Evolutionary conservation across 2,113 vertebrate species (phyloP).

Genomic region (Colius striatus): DNA sequence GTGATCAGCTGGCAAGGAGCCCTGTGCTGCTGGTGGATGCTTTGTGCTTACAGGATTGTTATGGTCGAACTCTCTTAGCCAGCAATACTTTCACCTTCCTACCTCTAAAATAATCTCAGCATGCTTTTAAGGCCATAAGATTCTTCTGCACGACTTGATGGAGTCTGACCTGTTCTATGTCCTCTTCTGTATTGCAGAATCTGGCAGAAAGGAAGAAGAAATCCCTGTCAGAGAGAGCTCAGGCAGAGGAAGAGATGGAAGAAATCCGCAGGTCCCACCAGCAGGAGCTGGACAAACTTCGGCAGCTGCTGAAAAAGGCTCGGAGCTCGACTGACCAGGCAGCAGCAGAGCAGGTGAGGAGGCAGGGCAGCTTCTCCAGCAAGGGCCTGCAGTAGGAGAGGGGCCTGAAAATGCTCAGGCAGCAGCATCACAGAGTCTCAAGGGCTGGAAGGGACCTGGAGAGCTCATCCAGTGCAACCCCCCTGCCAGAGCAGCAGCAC

Average conservation of each 20-base stretch:
- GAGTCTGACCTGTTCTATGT: background rate
- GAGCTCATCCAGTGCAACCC: too few species aligned
- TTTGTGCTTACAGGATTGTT: background rate
- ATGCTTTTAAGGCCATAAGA: background rate
- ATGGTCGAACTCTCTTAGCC: background rate
- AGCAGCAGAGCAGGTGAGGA: slow-evolving; percentile 85
- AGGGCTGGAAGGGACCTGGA: too few species aligned
- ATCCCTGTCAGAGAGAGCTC: slow-evolving; percentile 85
- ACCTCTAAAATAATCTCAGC: background rate
- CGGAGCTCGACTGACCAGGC: slow-evolving; percentile 83
- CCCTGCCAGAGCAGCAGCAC: too few species aligned
- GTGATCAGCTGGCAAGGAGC: background rate
- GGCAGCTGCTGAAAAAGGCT: slow-evolving; percentile 85
- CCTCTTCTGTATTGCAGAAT: slow-evolving; percentile 71
- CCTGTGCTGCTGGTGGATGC: background rate
- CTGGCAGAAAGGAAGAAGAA: slow-evolving; percentile 91
- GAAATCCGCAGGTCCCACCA: slow-evolving; percentile 84
- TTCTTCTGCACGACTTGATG: background rate
- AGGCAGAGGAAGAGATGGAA: slow-evolving; percentile 88
- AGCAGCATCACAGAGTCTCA: too few species aligned
- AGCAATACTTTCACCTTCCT: background rate
- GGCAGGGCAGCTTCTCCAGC: background rate
- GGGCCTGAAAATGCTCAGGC: background rate
- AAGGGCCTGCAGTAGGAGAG: background rate
- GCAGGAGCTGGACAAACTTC: slow-evolving; percentile 86